A percentile compares a stretch with the other conserved stretches of the same genome.
phyloP scores from a whole-genome alignment of 2,797 vertebrate genomes.

The Erethizon dorsatum region DNA sequence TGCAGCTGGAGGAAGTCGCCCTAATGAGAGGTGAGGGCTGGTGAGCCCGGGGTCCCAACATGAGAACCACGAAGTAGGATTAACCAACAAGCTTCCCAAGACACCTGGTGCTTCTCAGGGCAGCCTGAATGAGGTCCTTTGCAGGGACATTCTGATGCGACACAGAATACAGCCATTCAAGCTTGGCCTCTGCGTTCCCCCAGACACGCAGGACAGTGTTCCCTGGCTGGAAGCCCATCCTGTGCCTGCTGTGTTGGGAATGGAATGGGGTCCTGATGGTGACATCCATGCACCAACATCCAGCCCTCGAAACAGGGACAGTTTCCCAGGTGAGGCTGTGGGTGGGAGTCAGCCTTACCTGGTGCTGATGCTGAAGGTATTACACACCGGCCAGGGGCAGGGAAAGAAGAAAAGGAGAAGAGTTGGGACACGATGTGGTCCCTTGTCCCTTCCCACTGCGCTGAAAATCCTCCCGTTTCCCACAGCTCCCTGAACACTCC shows the following conservation, averaged over 20 bases:
- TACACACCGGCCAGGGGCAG: fast-evolving
- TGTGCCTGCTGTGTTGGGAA: not conserved
- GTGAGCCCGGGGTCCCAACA: not conserved
- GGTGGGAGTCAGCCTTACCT: not conserved
- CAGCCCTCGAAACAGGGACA: not conserved
- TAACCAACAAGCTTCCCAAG: not conserved
- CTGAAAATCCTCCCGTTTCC: not conserved
- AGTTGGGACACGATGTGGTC: not conserved
- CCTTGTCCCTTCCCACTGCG: not conserved
- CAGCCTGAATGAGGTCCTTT: not conserved
- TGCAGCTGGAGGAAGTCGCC: not conserved
- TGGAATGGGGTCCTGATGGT: not conserved
- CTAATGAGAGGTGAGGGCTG: not conserved
- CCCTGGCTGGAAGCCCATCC: not conserved
- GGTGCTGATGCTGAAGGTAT: not conserved
- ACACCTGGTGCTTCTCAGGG: not conserved
- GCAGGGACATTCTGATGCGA: not conserved
- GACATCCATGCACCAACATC: not conserved
- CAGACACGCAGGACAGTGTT: not conserved
- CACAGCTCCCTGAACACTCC: not conserved
- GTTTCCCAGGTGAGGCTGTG: not conserved
- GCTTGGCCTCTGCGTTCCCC: not conserved
- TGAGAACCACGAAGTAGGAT: not conserved
- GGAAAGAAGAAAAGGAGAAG: not conserved
- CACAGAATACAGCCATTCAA: not conserved